These are phyloP conservation scores for Pharmacophagus antenor DNA, from an alignment of 2,888 invertebrate genomes.

Conservation along the genomic window DNA sequence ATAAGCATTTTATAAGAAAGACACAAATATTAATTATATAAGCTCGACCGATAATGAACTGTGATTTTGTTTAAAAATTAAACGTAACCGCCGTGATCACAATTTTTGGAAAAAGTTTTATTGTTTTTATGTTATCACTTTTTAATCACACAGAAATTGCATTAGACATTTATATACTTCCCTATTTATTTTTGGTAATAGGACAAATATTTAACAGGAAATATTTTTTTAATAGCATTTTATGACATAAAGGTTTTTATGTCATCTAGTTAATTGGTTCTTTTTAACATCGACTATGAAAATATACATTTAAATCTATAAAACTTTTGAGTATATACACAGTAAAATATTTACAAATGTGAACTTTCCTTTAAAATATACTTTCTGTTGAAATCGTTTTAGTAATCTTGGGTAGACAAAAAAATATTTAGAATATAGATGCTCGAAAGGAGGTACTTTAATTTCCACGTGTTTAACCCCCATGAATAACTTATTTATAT, in stretches of 20 bases:
- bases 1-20: conserved; percentile 39
- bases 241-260: conserved; percentile 37
- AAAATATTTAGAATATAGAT: background rate
- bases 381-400: conserved; percentile 22
- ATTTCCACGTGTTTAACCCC: too few relatives aligned
- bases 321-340: conserved; percentile 54
- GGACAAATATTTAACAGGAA: conserved; percentile 35
- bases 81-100: conserved; percentile 20
- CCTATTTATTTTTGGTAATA: conserved; percentile 35
- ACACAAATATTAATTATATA: conserved; percentile 49
- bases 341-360: conserved; percentile 59
- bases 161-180: conserved; percentile 29
- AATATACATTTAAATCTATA: conserved; percentile 74
- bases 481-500: background rate
- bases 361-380: conserved; percentile 41
- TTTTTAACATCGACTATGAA: conserved; percentile 78
- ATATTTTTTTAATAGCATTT: conserved; percentile 30
- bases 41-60: conserved; percentile 50
- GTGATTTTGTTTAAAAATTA: conserved; percentile 26
- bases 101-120: conserved; percentile 13
- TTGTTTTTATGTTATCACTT: conserved; percentile 35
- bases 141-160: conserved; percentile 40
- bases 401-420: background rate
- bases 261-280: conserved; percentile 72
- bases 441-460: background rate